Percentiles rank a stretch among this genome's conserved stretches.
Conservation (phyloP, 2,797 vertebrate species). For the Alectoris magna region DNA sequence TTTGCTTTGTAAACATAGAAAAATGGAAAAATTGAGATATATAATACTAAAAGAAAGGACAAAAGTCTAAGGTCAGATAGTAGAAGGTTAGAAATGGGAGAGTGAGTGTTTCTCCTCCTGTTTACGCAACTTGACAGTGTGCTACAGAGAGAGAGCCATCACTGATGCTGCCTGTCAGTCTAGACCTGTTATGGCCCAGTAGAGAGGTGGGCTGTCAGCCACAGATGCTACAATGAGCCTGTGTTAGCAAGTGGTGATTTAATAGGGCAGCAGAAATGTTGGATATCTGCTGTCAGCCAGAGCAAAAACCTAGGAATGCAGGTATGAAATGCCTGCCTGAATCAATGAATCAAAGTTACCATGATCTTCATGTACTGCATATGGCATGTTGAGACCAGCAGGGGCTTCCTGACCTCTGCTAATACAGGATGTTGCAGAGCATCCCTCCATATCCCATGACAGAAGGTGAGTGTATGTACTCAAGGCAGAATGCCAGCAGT, state of each 20-base stretch:
- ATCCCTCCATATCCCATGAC: neutral
- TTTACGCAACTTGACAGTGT: neutral
- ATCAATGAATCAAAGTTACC: constrained; percentile 29
- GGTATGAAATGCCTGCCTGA: constrained; percentile 26
- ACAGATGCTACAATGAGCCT: neutral
- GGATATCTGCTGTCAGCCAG: constrained; percentile 1
- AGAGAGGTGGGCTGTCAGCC: neutral
- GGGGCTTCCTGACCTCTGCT: constrained; percentile 35
- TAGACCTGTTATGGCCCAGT: neutral
- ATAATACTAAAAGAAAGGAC: neutral
- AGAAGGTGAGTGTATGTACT: neutral
- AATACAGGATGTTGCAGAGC: neutral
- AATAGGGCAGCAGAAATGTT: constrained; percentile 8
- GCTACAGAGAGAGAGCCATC: neutral
- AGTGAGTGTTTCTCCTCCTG: neutral
- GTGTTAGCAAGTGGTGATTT: neutral
- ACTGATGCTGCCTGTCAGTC: neutral
- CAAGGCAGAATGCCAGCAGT: constrained; percentile 7
- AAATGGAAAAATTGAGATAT: constrained; percentile 48
- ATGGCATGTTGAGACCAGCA: constrained; percentile 16
- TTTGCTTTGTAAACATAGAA: constrained; percentile 52
- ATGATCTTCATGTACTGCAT: constrained; percentile 15
- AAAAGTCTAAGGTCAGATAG: constrained; percentile 43
- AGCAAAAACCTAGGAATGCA: neutral
- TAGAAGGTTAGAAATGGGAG: constrained; percentile 11